Percentiles rank a stretch among this genome's conserved stretches.
Evolutionary conservation across 2,113 vertebrate species (phyloP).

Genomic region (Cromileptes altivelis): DNA sequence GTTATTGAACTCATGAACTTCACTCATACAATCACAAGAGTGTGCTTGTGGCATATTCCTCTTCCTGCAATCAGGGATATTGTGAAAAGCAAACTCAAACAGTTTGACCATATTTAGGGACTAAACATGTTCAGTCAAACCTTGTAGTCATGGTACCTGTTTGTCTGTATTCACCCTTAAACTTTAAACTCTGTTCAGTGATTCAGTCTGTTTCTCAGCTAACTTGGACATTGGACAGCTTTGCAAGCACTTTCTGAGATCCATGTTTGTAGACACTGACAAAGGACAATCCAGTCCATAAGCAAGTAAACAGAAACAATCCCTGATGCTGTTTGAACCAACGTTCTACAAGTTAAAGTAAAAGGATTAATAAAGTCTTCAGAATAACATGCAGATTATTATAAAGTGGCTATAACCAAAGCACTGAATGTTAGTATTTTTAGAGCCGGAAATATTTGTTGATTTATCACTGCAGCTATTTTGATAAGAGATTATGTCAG

Average conservation of each 20-base stretch:
- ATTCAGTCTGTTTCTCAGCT: background rate
- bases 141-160: background rate
- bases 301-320: background rate
- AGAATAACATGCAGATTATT: background rate
- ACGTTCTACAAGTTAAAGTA: background rate
- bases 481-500: background rate
- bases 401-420: background rate
- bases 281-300: background rate
- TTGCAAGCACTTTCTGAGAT: background rate
- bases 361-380: background rate
- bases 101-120: too few species aligned
- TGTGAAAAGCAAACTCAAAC: background rate
- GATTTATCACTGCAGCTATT: background rate
- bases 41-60: background rate
- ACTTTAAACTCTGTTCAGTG: background rate
- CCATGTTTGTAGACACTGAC: background rate
- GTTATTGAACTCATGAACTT: constrained; percentile 30
- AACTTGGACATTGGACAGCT: background rate
- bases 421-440: background rate
- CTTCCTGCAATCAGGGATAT: background rate
- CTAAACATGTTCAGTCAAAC: background rate
- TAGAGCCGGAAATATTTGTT: background rate
- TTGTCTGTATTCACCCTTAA: background rate
- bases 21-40: constrained; percentile 37
- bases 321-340: background rate